Base-by-base conservation (phyloP, 1,140 invertebrate genomes). In the Cydia splendana region DNA sequence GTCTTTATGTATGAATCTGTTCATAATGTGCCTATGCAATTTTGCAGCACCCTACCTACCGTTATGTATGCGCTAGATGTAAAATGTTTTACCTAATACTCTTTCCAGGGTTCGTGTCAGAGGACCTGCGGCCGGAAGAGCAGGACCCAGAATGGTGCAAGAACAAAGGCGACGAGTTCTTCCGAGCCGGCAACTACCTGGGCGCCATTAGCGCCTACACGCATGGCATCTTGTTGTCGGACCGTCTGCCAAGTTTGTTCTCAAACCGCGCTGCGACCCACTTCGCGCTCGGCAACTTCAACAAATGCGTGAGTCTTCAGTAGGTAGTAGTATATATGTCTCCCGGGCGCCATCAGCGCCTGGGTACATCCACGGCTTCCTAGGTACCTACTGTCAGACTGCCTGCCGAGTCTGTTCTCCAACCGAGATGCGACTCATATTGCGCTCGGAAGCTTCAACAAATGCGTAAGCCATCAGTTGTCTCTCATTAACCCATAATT, bases 191-290 rank as follows among this genome's bases (percentile, higher is more conserved):
- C 30, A 97, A 98, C 91, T 97, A 95, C 88, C 91, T 97, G 65
- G 96, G 96, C 18, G 97, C 97, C 0, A 94, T 98, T 10, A 97
- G 96, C 88, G 97, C 97, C 15, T 98, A 97, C 83, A 95, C 95
- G 28, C 96, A 96, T 86, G 97, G 96, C 2, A 96, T 98, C 34
- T 95, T 95, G 82, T 90, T 97, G 1, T 96, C 95, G 75, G 94
- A 95, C 42, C 96, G 97, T 84, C 94, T 97, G 87, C 94, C 95
- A 6, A 95, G 95, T 75, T 92, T 98, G 4, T 97, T 96, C 87
- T 95, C 96, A 0, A 97, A 96, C 80, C 94, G 97, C 90, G 96
- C 97, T 5, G 95, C 95, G 45, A 96, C 96, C 28, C 97, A 98
- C 88, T 95, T 97, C 75, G 95, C 95, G 48, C 78, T 96, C 13